These are phyloP conservation scores for Limenitis arthemis DNA, from an alignment of 2,888 invertebrate genomes.

Conservation along the genomic window DNA sequence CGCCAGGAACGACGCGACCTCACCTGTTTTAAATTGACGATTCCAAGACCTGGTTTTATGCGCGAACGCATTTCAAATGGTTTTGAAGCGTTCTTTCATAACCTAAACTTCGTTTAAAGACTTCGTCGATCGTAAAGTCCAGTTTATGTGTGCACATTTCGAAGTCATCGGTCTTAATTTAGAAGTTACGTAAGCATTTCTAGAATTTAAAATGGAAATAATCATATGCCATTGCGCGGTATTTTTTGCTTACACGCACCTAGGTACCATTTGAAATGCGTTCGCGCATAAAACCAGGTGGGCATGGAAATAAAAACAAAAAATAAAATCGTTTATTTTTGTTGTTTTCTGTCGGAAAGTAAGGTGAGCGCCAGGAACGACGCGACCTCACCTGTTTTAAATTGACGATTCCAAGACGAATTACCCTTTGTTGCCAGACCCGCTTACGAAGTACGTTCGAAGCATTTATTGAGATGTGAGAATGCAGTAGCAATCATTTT, in stretches of 20 bases:
- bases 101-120: conserved; percentile 53
- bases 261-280: conserved; percentile 52
- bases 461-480: conserved; percentile 44
- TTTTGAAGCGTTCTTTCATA: conserved; percentile 57
- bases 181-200: conserved; percentile 44
- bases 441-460: conserved; percentile 40
- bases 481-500: conserved; percentile 37
- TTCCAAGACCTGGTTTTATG: conserved; percentile 53
- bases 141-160: conserved; percentile 55
- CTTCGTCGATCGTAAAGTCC: conserved; percentile 50
- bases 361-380: conserved; percentile 52
- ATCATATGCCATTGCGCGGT: neutral
- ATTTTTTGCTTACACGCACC: conserved; percentile 31
- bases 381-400: conserved; percentile 58
- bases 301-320: conserved; percentile 48
- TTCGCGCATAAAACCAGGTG: conserved; percentile 55
- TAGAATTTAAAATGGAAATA: conserved; percentile 19
- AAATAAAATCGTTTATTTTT: conserved; percentile 47
- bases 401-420: conserved; percentile 56
- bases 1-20: conserved; percentile 47
- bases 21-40: conserved; percentile 60
- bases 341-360: conserved; percentile 41
- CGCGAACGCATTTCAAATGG: conserved; percentile 48
- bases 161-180: conserved; percentile 47
- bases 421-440: conserved; percentile 58